Evolutionary conservation across 2,113 vertebrate species (phyloP), one percentile per base, ranked within the genome.

Genomic region (Zosterops hypoxanthus): DNA sequence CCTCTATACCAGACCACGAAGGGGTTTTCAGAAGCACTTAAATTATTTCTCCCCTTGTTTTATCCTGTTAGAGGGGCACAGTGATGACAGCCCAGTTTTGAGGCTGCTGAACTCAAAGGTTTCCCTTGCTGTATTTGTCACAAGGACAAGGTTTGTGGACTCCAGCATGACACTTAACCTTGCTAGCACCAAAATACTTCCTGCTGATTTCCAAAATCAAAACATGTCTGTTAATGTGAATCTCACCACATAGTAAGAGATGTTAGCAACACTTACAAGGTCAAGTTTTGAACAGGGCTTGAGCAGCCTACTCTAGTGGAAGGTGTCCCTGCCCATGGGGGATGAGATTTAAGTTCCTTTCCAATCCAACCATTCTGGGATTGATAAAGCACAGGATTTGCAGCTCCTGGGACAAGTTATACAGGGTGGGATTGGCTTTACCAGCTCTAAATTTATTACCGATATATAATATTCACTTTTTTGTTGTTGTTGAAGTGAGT

Each of bases 401-500:
- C 18, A 42, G 3, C 9, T 34, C 33, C 59, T 20, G 44, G 22
- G 33, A 16, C 8, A 14, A 21, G 34, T 55, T 34, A 26, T 7
- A 1, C 3, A 3, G 34, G 33, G 26, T 4, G 31, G 12, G 2
- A 6, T 22, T 76, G 14, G 2, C 25, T 81, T 47, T 29, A 12
- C 24, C 47, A 66, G 21, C 59, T 69, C 49, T 24, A 12, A 34
- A 21, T 60, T 33, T 64, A 22, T 55, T 69, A 36, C 53, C 5
- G 9, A 28, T 28, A 13, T 23, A 8, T 0, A 18, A 19, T 17
- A 22, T 0, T 63, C 31, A 4, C 0, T 25, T 53, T 81, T 52
- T 73, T 56, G 49, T 64, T 39, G 36, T 55, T n/a, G 22, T 52
- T 73, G 61, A 46, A 34, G 26, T 10, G 36, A 82, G 42, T 68